Conservation (phyloP, 2,888 invertebrate genomes). For the Nebria salina region DNA sequence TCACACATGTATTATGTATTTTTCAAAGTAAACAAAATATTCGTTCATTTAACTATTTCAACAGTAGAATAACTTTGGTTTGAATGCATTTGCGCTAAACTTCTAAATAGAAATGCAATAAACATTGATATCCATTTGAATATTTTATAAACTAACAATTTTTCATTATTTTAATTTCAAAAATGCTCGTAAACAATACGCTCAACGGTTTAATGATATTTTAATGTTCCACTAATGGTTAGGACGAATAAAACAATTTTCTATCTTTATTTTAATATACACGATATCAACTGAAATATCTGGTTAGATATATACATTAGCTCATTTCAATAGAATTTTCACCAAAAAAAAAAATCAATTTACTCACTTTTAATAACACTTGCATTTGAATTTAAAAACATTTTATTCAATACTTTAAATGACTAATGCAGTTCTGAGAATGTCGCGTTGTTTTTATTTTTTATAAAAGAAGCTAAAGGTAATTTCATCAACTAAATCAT, state of each 20-base stretch:
- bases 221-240: constrained; percentile 26
- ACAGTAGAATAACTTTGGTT: no score
- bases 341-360: no score
- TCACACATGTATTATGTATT: no score
- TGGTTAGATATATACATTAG: background rate
- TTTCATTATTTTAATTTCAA: constrained; percentile 39
- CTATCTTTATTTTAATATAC: background rate
- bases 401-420: no score
- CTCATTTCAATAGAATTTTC: background rate
- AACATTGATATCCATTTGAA: background rate
- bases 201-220: constrained; percentile 25
- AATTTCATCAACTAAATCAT: no score
- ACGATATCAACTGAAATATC: background rate
- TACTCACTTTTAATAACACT: no score
- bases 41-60: no score
- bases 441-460: no score
- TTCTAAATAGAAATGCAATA: background rate
- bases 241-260: background rate
- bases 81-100: background rate
- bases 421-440: no score
- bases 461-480: no score
- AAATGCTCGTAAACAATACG: constrained; percentile 36
- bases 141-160: constrained; percentile 15
- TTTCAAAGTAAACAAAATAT: no score
- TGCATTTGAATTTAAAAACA: no score